Evolutionary conservation across 2,888 invertebrate species (phyloP), one percentile per base, ranked within the genome.

Genomic region (Andrena flavipes): DNA sequence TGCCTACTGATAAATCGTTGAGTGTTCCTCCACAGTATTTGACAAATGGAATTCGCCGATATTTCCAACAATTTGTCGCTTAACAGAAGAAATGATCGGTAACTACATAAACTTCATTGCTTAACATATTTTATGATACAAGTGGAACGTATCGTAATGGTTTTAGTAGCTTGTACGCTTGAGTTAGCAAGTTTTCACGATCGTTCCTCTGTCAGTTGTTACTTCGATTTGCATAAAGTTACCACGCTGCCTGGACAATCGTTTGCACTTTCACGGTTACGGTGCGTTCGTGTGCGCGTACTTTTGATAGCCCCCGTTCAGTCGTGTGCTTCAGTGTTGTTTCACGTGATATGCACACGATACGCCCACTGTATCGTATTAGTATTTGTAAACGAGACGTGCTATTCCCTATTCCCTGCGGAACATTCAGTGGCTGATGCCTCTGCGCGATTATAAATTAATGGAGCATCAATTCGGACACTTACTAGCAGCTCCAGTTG

Each of bases 291-390:
- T 48, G 35, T 56, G 68, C 51, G 68, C 35, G 56, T 70, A 74
- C 49, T 70, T 56, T 62, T 60, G 69, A 54, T 73, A 71, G 65
- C 67, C 63, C 51, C 49, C 70, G 54, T 71, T 76, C 83, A 70
- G 65, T 65, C 68, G 67, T 67, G 56, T 67, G 83, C 73, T 67
- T 60, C 71, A 8, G 29, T 42, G 65, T 79, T 71, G 67, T 56
- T 69, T 59, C 54, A 65, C 54, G 82, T 48, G 80, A 80, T 73
- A 76, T 35, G 56, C 51, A 77, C 67, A 72, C 59, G 76, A 74
- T 65, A 77, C 78, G 82, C 82, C 75, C 84, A 72, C 75, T 13
- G 20, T 71, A n/a, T 16, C n/a, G 68, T 59, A 68, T 63, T 67
- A 56, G 63, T 82, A 33, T 81, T 74, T 65, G 49, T 26, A 54